Evolutionary conservation across 2,113 vertebrate species (phyloP).

Genomic region (Sinosuthora webbiana): DNA sequence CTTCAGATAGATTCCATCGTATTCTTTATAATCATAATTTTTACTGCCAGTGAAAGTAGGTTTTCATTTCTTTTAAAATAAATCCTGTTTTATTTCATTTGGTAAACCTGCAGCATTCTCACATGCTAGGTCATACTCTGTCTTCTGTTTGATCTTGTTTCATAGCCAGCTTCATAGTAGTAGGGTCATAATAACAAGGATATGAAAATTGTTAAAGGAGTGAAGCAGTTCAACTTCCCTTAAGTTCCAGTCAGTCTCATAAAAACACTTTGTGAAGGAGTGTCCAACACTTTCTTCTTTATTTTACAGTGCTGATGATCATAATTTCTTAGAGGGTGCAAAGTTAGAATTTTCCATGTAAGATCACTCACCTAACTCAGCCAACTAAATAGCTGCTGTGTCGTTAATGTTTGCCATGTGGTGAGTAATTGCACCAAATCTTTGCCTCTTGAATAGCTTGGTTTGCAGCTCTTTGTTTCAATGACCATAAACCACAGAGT

Average conservation of each 20-base stretch:
- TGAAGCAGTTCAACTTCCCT: not conserved
- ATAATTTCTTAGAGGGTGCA: not conserved
- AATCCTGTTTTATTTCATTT: not conserved
- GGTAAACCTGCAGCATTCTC: not conserved
- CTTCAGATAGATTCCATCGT: not conserved
- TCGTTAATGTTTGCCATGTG: not conserved
- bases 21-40: not conserved
- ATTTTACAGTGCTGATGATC: not conserved
- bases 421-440: not conserved
- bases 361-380: not conserved
- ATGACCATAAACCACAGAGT: constrained; percentile 72
- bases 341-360: not conserved
- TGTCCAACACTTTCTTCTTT: not conserved
- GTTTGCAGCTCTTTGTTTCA: constrained; percentile 59
- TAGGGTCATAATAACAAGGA: not conserved
- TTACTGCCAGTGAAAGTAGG: not conserved
- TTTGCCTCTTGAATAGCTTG: constrained; percentile 7
- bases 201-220: not conserved
- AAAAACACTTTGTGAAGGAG: not conserved
- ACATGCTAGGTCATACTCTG: not conserved
- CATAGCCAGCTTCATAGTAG: not conserved
- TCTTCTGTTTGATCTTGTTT: not conserved
- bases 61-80: not conserved
- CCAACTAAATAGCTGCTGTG: not conserved
- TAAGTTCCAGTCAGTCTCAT: not conserved